A percentile compares a stretch with the other conserved stretches of the same genome.
Evolutionary conservation across 2,797 vertebrate genomes (phyloP).

Genomic region (Cuculus canorus): DNA sequence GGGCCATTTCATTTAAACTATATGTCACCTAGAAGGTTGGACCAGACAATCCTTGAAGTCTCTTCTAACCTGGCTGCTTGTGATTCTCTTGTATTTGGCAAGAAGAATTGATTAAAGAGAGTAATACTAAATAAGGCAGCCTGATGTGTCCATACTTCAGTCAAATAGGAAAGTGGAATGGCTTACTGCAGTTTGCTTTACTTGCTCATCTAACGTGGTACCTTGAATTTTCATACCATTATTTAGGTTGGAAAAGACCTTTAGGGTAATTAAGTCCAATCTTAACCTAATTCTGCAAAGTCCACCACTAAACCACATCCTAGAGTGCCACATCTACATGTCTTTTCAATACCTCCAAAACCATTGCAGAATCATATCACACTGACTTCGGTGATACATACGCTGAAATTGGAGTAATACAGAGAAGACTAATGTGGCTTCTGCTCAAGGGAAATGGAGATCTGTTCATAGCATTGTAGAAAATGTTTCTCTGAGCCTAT

Average conservation of each 20-base stretch:
- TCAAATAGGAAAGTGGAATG: not conserved
- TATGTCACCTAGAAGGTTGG: too few species aligned
- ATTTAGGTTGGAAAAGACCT: too few species aligned
- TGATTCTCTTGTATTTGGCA: not conserved
- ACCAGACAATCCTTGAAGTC: too few species aligned
- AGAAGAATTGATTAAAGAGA: not conserved
- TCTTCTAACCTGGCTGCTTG: too few species aligned
- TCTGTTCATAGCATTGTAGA: not conserved
- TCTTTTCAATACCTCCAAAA: too few species aligned
- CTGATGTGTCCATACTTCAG: not conserved
- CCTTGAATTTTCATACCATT: too few species aligned
- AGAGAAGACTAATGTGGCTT: not conserved
- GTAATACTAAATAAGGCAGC: too few species aligned
- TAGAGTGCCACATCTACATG: too few species aligned
- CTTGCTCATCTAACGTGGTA: not conserved
- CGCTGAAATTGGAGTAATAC: not conserved
- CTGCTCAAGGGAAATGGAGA: not conserved
- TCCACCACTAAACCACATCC: too few species aligned
- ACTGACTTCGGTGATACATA: not conserved
- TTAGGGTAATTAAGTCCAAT: too few species aligned
- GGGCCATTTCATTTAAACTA: too few species aligned
- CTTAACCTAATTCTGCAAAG: too few species aligned
- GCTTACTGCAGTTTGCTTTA: not conserved
- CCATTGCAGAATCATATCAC: not conserved
- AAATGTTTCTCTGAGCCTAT: not conserved